phyloP scores from a whole-genome alignment of 2,888 invertebrate species.

The Caenorhabditis becei region DNA sequence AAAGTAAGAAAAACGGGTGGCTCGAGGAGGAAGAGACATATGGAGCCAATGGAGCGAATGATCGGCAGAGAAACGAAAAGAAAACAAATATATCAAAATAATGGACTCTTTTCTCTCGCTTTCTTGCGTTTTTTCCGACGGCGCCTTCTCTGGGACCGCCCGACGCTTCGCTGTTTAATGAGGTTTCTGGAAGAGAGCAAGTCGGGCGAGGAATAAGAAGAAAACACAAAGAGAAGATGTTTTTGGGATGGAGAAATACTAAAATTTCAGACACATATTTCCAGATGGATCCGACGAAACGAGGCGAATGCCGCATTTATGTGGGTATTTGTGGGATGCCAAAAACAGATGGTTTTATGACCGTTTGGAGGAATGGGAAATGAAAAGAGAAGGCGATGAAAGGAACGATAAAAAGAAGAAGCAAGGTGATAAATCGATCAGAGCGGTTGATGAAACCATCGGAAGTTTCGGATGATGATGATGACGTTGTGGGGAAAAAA shows the following conservation, averaged over 20 bases:
- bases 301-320: background rate
- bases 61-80: conserved; percentile 25
- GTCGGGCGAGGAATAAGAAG: conserved; percentile 2
- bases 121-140: background rate
- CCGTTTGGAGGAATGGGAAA: conserved; percentile 29
- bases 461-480: conserved; percentile 6
- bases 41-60: conserved; percentile 60
- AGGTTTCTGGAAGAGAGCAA: conserved; percentile 34
- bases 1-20: conserved; percentile 31
- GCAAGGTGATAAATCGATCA: conserved; percentile 56
- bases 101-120: conserved; percentile 44
- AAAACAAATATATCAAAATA: conserved; percentile 61
- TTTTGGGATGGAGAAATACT: conserved; percentile 1
- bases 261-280: background rate
- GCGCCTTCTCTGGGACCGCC: conserved; percentile 39
- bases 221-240: background rate
- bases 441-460: conserved; percentile 32
- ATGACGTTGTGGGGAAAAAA: conserved; percentile 28
- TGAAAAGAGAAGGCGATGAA: conserved; percentile 26
- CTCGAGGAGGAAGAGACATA: conserved; percentile 25
- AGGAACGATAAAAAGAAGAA: conserved; percentile 45
- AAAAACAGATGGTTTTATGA: conserved; percentile 43
- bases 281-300: background rate
- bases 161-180: conserved; percentile 38
- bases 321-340: conserved; percentile 33